Evolutionary conservation across 2,113 vertebrate species (phyloP).

Genomic region (Callorhinus ursinus): DNA sequence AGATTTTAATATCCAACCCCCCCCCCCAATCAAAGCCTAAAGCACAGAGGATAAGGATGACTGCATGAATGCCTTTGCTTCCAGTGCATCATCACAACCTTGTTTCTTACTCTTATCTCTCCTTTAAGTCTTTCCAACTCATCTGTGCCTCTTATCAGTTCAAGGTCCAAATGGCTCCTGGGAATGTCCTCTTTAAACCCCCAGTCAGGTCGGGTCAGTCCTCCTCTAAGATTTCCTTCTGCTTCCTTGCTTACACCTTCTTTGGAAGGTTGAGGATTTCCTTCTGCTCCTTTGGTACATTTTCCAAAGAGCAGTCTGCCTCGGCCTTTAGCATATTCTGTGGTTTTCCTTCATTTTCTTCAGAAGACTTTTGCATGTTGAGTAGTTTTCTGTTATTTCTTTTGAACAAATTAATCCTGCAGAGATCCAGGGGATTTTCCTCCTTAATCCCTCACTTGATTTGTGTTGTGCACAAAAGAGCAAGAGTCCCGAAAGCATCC

Average conservation of each 20-base stretch:
- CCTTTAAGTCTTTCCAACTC: background rate
- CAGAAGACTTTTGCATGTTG: background rate
- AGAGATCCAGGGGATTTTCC: background rate
- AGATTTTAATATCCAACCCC: background rate
- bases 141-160: background rate
- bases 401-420: background rate
- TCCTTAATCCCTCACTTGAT: background rate
- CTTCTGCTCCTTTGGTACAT: background rate
- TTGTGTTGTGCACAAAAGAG: background rate
- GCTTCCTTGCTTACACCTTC: constrained; percentile 31
- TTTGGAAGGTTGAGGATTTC: background rate
- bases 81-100: constrained; percentile 63
- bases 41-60: constrained; percentile 67
- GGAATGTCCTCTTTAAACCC: background rate
- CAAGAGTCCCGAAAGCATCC: background rate
- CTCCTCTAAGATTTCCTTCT: constrained; percentile 3
- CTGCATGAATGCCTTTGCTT: constrained; percentile 72
- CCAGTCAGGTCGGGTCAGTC: background rate
- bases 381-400: background rate
- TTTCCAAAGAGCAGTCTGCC: background rate
- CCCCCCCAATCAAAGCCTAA: constrained; percentile 53
- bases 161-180: background rate
- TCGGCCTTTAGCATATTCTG: background rate
- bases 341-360: background rate
- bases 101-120: background rate